phyloP scores from a whole-genome alignment of 2,113 vertebrate genomes.

The Cromileptes altivelis region DNA sequence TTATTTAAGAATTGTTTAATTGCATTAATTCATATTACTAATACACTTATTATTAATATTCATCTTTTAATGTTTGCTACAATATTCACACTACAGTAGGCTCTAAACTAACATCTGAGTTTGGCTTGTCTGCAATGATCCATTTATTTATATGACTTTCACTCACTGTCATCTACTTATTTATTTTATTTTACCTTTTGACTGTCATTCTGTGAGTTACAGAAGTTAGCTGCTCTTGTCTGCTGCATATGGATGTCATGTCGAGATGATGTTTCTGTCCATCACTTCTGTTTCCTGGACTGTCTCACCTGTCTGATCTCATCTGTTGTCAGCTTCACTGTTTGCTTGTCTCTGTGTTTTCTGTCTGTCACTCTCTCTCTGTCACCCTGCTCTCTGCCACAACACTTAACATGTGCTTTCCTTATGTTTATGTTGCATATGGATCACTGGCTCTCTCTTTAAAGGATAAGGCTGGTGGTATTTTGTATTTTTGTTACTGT shows the following conservation, averaged over 20 bases:
- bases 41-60: background rate
- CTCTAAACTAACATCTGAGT: background rate
- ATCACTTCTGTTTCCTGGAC: conserved; percentile 42
- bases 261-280: conserved; percentile 22
- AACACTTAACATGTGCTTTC: conserved; percentile 58
- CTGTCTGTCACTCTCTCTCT: conserved; percentile 29
- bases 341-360: conserved; percentile 13
- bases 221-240: conserved; percentile 31
- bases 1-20: background rate
- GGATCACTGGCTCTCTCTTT: conserved; percentile 31
- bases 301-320: conserved; percentile 48
- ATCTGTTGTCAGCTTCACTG: conserved; percentile 50
- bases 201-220: conserved; percentile 9
- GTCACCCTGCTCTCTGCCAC: conserved; percentile 32
- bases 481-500: conserved; percentile 1
- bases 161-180: conserved; percentile 1
- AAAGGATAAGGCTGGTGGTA: conserved; percentile 29
- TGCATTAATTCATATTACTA: background rate
- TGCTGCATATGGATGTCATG: conserved; percentile 31
- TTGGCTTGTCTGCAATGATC: conserved; percentile 1
- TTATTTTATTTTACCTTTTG: background rate
- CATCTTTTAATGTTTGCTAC: conserved; percentile 8
- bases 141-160: conserved; percentile 5
- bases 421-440: conserved; percentile 59
- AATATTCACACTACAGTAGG: background rate